A percentile compares a stretch with the other conserved stretches of the same genome.
These are phyloP conservation scores for Gastrophysa polygoni DNA, from an alignment of 2,888 invertebrate genomes.

Conservation along the genomic window DNA sequence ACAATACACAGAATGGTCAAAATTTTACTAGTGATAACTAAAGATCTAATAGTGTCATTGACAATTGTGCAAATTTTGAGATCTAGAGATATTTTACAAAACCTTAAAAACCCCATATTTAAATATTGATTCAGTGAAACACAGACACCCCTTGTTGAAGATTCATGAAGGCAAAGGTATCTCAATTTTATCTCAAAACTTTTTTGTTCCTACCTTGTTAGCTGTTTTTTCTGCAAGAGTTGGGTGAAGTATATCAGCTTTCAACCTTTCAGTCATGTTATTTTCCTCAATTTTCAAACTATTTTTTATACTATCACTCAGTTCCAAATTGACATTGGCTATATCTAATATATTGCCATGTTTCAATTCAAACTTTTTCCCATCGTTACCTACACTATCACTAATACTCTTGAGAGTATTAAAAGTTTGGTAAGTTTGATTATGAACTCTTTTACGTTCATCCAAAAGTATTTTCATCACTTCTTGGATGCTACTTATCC, in stretches of 20 bases:
- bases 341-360: constrained; percentile 70
- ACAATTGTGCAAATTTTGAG: too few relatives aligned
- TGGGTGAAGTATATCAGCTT: constrained; percentile 15
- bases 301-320: constrained; percentile 65
- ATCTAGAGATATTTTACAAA: too few relatives aligned
- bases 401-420: constrained; percentile 64
- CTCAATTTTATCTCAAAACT: background rate
- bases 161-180: background rate
- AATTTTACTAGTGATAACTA: too few relatives aligned
- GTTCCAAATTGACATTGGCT: constrained; percentile 65
- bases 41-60: too few relatives aligned
- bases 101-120: too few relatives aligned
- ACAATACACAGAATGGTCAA: too few relatives aligned
- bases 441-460: constrained; percentile 70
- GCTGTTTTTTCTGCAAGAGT: constrained; percentile 58
- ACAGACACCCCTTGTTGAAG: background rate
- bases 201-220: constrained; percentile 53
- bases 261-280: constrained; percentile 3
- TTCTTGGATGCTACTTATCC: constrained; percentile 72
- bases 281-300: constrained; percentile 53
- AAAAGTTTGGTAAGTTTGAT: constrained; percentile 68
- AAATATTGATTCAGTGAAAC: too few relatives aligned
- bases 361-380: constrained; percentile 51
- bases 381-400: constrained; percentile 50
- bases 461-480: constrained; percentile 72